Base-by-base conservation (phyloP, 2,888 invertebrate genomes). In the Rapana venosa region DNA sequence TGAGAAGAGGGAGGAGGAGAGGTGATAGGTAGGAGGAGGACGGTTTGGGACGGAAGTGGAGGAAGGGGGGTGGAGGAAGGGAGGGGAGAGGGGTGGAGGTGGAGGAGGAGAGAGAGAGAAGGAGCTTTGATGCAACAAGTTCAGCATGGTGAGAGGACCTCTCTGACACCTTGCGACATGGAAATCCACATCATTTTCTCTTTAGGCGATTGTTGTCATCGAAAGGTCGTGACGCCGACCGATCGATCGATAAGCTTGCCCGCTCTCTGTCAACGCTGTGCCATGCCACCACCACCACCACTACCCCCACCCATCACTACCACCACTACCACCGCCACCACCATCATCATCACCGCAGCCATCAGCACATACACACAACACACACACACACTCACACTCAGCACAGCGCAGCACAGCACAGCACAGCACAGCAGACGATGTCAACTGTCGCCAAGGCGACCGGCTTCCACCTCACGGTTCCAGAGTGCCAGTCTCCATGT, bases 381-480 rank as follows among this genome's bases (percentile, higher is more conserved):
- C 47, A 47, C 47, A 47, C 47, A 47, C 47, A 47, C 47, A 47
- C n/a, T n/a, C n/a, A n/a, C n/a, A n/a, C n/a, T n/a, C 4, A 47
- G 47, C 47, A 47, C 47, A 47, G 47, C 47, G 8, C 8, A 47
- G 47, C 47, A 47, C 4, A 47, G 47, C 47, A 47, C 47, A 47
- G 47, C 47, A 47, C 8, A 47, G 47, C 47, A 47, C 47, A 47
- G 77, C 86, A 85, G 77, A 87, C 87, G 77, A 77, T 87, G 77
- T 74, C 89, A 66, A n/a, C 74, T 90, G 92, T 93, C 92, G 88
- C 90, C 92, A 92, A 92, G 90, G 92, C 86, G 90, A 93, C 93
- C 87, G 84, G 84, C 87, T 88, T 88, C 81, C n/a, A 35, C 35
- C 35, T 20, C 35, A 79, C 35, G 13, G 30, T 89, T 85, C 90